Base-by-base conservation (phyloP, 2,113 vertebrate species). In the Leucoraja erinaceus region DNA sequence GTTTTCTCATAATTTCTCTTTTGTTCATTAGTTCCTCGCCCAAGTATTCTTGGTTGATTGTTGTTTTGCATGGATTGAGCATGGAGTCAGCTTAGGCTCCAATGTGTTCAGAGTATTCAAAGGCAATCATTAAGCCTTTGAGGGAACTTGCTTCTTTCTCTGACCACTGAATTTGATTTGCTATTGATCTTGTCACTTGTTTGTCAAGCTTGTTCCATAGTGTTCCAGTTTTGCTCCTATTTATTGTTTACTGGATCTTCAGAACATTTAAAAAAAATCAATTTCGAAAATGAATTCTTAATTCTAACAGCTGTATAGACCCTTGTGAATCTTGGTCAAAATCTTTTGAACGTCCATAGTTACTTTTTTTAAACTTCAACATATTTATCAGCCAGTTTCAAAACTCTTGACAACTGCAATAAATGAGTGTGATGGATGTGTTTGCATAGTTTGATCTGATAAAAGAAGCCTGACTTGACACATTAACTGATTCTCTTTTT, bases 381-480 rank as follows among this genome's bases (percentile, higher is more conserved):
- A 16, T 9, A 8, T 81, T 31, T 81, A 8, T 20, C 22, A 81
- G 18, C 78, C 47, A 54, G 18, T 81, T 54, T 81, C 18, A 81
- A 54, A 81, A 94, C 91, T 81, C 61, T 31, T 93, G 38, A 47
- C 38, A 47, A 47, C 38, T 47, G 93, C 38, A 79, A 56, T 93
- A 47, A 47, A 47, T 47, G 38, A 47, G 38, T 91, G 93, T 61
- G 68, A n/a, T 72, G 86, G 94, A 93, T 10, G n/a, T 47, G 79
- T 93, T 59, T 90, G 56, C 31, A 77, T n/a, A 0, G 0, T 4
- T 0, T 93, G 83, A 10, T 47, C 38, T 47, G 38, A 47, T 47
- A 47, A 47, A 47, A 47, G 38, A 47, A 47, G 38, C 38, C 38
- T 47, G 38, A 47, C 38, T 47, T 47, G 38, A 47, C 3, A 47